Conservation (phyloP, 2,888 invertebrate genomes). For the Antheraea assamensis region DNA sequence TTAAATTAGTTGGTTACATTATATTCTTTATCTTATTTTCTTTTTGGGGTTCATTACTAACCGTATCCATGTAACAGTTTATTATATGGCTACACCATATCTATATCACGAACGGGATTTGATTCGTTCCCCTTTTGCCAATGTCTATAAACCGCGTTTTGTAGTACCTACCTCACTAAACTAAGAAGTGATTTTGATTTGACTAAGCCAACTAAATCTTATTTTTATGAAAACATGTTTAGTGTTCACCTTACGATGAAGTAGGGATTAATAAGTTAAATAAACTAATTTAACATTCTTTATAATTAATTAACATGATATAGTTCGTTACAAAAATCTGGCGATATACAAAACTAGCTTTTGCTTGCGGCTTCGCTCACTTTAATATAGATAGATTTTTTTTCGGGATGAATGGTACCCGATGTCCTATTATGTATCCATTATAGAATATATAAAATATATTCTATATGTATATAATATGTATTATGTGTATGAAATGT, state of each 20-base stretch:
- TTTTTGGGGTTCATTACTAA: not conserved
- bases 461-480: too few species aligned
- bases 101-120: conserved; percentile 54
- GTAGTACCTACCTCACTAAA: conserved; percentile 51
- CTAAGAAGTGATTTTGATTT: conserved; percentile 38
- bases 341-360: too few species aligned
- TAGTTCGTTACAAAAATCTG: too few species aligned
- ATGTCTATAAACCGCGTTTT: conserved; percentile 62
- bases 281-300: too few species aligned
- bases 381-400: too few species aligned
- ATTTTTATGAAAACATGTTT: not conserved
- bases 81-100: conserved; percentile 21
- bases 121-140: conserved; percentile 54
- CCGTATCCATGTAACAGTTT: not conserved
- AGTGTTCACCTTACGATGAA: not conserved
- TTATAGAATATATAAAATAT: too few species aligned
- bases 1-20: not conserved
- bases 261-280: not conserved
- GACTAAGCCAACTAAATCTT: not conserved
- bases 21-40: not conserved
- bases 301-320: too few species aligned
- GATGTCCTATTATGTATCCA: too few species aligned
- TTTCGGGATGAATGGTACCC: too few species aligned
- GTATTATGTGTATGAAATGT: too few species aligned
- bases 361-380: too few species aligned